Base-by-base conservation (phyloP, 2,113 vertebrate species). In the Sterrhoptilus dennistouni region DNA sequence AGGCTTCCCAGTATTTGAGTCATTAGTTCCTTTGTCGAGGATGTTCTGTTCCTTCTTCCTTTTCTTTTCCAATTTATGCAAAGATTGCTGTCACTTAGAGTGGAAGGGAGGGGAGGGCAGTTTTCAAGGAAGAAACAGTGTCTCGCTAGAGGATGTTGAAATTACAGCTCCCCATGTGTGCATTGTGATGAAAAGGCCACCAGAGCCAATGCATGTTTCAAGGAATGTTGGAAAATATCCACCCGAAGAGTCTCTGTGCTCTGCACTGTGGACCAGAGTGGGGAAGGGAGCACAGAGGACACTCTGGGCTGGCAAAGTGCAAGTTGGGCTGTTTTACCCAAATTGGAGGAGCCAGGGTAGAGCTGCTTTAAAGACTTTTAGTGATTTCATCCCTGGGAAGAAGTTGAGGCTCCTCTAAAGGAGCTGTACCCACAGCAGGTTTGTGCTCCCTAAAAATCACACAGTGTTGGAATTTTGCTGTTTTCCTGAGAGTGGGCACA, bases 31-130 rank as follows among this genome's bases (percentile, higher is more conserved):
- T 76, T 74, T 88, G 90, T 96, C 83, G 72, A 44, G 81, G 91
- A 92, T 96, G 91, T 95, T 96, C 64, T 56, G 79, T 90, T 86
- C 90, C 92, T 89, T 89, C 63, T 92, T 77, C 90, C 80, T 89
- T 81, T 89, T 96, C 80, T 44, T 57, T 76, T 69, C 89, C 68
- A 81, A 94, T 69, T 97, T 94, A 68, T 92, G 61, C 65, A 82
- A 79, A 91, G 52, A 82, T 78, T 44, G 87, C 75, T 22, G 35
- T 90, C 92, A 93, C 89, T 54, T 93, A 78, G 60, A 12, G 7
- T 45, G 52, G 93, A 75, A 59, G 74, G 94, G 64, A 88, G 60
- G 6, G n/a, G 53, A 93, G 33, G 14, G 53, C 9, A 45, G 28
- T 79, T 59, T 90, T 87, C 88, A 93, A 72, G 95, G 88, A 88